phyloP scores from a whole-genome alignment of 2,888 invertebrate genomes.

The Eurytoma adleriae region DNA sequence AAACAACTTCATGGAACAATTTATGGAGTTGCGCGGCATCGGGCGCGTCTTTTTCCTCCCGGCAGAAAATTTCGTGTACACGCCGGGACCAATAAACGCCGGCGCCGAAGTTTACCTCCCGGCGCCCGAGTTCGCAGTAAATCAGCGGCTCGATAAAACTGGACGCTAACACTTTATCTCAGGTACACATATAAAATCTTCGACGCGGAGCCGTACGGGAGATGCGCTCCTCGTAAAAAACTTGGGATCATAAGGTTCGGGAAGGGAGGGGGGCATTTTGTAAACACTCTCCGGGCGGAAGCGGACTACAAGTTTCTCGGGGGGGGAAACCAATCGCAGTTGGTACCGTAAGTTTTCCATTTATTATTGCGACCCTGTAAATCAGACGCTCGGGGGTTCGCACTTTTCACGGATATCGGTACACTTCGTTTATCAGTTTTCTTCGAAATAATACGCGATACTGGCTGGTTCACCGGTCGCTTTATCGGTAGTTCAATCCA shows the following conservation, averaged over 20 bases:
- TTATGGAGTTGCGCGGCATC: slow-evolving; percentile 33
- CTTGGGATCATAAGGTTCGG: not conserved
- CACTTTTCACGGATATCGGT: not conserved
- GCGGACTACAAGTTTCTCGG: slow-evolving; percentile 10
- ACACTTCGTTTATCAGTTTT: not conserved
- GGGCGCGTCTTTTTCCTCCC: slow-evolving; percentile 5
- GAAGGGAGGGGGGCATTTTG: slow-evolving; percentile 22
- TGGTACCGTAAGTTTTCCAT: slow-evolving; percentile 24
- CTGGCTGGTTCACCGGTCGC: not conserved
- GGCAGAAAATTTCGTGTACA: slow-evolving; percentile 11
- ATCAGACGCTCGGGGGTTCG: slow-evolving; percentile 23
- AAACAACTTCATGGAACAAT: slow-evolving; percentile 53
- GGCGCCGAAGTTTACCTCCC: slow-evolving; percentile 8
- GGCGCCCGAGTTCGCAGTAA: slow-evolving; percentile 55
- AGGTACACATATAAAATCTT: slow-evolving; percentile 55
- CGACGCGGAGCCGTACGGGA: not conserved
- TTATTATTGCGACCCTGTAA: slow-evolving; percentile 43
- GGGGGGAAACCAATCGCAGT: no score
- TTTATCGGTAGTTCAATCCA: not conserved
- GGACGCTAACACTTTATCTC: slow-evolving; percentile 64
- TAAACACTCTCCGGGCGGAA: slow-evolving; percentile 20
- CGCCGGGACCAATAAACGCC: not conserved
- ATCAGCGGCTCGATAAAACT: slow-evolving; percentile 64
- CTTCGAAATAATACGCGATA: slow-evolving; percentile 10
- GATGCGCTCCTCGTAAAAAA: slow-evolving; percentile 12